A percentile compares a stretch with the other conserved stretches of the same genome.
Conservation (phyloP, 2,888 invertebrate species). For the Torymus auratus region DNA sequence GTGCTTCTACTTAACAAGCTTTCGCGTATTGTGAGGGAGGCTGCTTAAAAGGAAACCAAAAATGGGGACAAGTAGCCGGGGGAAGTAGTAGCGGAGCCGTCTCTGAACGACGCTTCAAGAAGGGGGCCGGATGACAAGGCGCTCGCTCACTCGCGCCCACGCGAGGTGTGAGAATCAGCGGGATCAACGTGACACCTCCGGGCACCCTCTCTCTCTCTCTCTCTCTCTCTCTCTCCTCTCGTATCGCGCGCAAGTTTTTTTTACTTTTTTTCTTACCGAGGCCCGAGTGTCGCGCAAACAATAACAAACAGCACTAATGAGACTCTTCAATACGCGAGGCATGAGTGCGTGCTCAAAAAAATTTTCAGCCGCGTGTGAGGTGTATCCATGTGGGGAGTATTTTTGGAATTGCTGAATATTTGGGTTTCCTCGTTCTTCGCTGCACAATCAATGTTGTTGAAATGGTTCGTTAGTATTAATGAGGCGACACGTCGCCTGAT, state of each 20-base stretch:
- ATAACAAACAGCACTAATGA: conserved; percentile 77
- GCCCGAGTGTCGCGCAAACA: conserved; percentile 72
- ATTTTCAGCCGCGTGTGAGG: conserved; percentile 38
- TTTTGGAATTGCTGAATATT: too few species aligned
- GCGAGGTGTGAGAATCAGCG: conserved; percentile 74
- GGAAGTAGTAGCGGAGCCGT: conserved; percentile 58
- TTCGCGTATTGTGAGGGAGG: conserved; percentile 73
- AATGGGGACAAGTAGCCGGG: conserved; percentile 75
- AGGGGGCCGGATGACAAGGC: conserved; percentile 60
- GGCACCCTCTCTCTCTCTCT: conserved; percentile 73
- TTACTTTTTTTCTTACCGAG: conserved; percentile 36
- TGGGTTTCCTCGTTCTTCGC: too few species aligned
- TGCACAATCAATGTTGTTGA: too few species aligned
- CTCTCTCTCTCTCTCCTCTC: conserved; percentile 64
- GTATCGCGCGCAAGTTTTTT: conserved; percentile 27
- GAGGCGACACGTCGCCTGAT: too few species aligned
- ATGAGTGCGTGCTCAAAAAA: conserved; percentile 46
- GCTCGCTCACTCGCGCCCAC: not conserved
- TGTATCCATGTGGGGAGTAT: too few species aligned
- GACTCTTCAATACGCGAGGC: conserved; percentile 73
- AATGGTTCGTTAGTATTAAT: too few species aligned
- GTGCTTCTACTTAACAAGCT: conserved; percentile 76
- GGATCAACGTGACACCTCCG: conserved; percentile 76
- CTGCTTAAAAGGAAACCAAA: conserved; percentile 77
- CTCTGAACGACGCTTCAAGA: conserved; percentile 58